phyloP scores from a whole-genome alignment of 2,797 vertebrate genomes.

The Rhinatrema bivittatum region DNA sequence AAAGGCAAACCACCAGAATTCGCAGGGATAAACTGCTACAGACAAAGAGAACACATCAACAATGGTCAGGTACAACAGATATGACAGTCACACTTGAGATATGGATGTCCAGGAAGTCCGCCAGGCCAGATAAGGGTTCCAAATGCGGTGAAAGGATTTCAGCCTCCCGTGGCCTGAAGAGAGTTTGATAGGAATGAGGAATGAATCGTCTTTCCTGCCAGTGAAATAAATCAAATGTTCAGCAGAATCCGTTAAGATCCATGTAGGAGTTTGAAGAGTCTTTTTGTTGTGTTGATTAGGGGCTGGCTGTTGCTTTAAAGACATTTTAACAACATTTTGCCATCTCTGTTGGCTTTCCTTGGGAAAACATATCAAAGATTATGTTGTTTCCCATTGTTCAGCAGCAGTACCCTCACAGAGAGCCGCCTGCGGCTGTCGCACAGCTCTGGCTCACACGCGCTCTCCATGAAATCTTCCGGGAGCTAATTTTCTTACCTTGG shows the following conservation, averaged over 20 bases:
- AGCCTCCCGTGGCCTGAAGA: too few relatives aligned
- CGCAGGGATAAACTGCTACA: too few relatives aligned
- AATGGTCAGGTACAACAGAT: too few relatives aligned
- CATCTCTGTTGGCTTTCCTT: slow-evolving; percentile 13
- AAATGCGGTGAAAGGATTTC: too few relatives aligned
- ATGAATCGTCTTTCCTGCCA: too few relatives aligned
- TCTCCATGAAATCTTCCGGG: slow-evolving; percentile 8
- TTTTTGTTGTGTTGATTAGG: too few relatives aligned
- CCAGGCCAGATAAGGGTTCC: too few relatives aligned
- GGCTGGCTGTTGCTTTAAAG: slow-evolving; percentile 25
- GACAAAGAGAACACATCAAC: too few relatives aligned
- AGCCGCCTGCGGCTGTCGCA: slow-evolving; percentile 14
- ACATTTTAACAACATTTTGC: slow-evolving; percentile 5
- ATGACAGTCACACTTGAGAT: too few relatives aligned
- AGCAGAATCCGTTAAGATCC: neutral
- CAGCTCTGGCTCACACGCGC: neutral
- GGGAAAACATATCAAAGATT: neutral
- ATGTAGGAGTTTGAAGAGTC: neutral
- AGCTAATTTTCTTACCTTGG: slow-evolving; percentile 20
- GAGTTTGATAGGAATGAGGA: too few relatives aligned
- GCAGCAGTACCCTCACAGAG: slow-evolving; percentile 3
- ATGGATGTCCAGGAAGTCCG: too few relatives aligned
- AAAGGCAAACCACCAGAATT: too few relatives aligned
- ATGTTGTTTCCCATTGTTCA: slow-evolving; percentile 13
- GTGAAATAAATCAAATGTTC: neutral